Evolutionary conservation across 2,113 vertebrate genomes (phyloP).

Genomic region (Steatornis caripensis): DNA sequence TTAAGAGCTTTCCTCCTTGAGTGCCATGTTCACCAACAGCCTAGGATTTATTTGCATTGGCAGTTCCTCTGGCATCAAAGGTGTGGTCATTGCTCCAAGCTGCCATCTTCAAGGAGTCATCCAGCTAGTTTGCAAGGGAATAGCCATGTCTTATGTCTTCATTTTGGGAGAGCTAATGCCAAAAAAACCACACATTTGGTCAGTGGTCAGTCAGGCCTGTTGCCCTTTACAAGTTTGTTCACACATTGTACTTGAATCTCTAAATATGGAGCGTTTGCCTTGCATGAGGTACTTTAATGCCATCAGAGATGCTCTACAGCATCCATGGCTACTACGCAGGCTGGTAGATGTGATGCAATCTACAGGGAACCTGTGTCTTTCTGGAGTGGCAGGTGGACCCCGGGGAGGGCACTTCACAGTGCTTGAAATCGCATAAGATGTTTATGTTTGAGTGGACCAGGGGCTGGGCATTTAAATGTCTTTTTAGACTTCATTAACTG

Average conservation of each 20-base stretch:
- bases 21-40: background rate
- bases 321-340: background rate
- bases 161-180: background rate
- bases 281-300: background rate
- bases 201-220: background rate
- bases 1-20: constrained; percentile 66
- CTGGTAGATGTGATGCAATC: background rate
- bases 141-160: background rate
- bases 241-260: background rate
- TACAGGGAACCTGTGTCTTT: background rate
- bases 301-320: background rate
- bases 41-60: constrained; percentile 1
- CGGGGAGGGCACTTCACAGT: background rate
- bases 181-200: rapidly evolving
- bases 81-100: constrained; percentile 13
- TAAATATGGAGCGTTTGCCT: background rate
- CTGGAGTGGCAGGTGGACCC: background rate
- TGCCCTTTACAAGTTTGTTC: background rate
- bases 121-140: background rate
- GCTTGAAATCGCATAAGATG: background rate
- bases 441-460: background rate
- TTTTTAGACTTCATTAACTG: background rate
- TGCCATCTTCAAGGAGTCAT: background rate
- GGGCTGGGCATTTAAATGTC: background rate
- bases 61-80: constrained; percentile 20